Evolutionary conservation across 2,888 invertebrate species (phyloP).

Genomic region (Pseudolycoriella hygida): DNA sequence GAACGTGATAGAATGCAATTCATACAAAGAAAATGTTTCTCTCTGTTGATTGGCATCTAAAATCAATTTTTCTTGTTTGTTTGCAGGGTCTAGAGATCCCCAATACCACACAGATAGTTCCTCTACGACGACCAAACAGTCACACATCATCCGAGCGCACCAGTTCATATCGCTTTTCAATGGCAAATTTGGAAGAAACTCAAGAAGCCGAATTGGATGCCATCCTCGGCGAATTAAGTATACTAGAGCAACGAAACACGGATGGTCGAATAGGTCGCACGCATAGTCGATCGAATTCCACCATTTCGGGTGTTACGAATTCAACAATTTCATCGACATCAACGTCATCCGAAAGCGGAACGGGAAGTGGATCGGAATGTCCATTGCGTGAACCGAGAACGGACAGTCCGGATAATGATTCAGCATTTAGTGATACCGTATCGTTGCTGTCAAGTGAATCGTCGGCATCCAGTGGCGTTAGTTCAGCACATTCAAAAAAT

Average conservation of each 20-base stretch:
- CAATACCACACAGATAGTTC: slow-evolving; percentile 8
- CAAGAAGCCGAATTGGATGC: slow-evolving; percentile 95
- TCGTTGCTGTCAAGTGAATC: slow-evolving; percentile 81
- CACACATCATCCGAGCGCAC: slow-evolving; percentile 33
- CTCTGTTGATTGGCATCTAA: too few species aligned
- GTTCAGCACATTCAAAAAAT: slow-evolving; percentile 30
- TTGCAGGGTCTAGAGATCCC: slow-evolving; percentile 10
- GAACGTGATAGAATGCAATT: background rate
- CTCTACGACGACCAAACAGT: slow-evolving; percentile 12
- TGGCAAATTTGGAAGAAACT: slow-evolving; percentile 91
- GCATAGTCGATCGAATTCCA: slow-evolving; percentile 27
- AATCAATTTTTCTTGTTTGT: too few species aligned
- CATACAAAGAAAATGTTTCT: too few species aligned
- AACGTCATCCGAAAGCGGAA: slow-evolving; percentile 21
- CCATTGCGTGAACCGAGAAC: slow-evolving; percentile 41
- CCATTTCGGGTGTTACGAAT: slow-evolving; percentile 25
- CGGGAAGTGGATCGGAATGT: slow-evolving; percentile 10
- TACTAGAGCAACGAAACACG: slow-evolving; percentile 53
- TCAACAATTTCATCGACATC: slow-evolving; percentile 15
- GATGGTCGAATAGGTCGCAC: slow-evolving; percentile 12
- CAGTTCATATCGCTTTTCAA: slow-evolving; percentile 82
- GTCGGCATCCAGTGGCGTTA: slow-evolving; percentile 76
- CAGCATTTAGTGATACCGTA: slow-evolving; percentile 94
- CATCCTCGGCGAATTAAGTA: slow-evolving; percentile 87
- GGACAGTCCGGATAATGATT: slow-evolving; percentile 94